Evolutionary conservation across 2,888 invertebrate genomes (phyloP), one percentile per base, ranked within the genome.

Genomic region (Ichneumoninae sp.): DNA sequence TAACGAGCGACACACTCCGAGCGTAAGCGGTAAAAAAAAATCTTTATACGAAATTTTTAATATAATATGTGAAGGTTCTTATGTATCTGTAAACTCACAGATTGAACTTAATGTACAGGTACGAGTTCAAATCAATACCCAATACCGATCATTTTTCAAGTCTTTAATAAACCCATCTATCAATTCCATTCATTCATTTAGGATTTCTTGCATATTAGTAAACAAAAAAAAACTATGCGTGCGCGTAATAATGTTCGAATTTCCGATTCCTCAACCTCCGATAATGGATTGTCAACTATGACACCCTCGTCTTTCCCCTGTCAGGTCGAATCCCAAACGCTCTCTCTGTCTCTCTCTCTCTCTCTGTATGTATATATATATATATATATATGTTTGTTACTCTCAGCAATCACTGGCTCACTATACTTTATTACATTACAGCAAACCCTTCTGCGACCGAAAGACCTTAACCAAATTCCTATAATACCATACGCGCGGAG

Each of bases 191-290:
- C 1, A 40, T 8, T 8, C 7, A 40, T 40, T 40, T 40, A 40
- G 40, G 8, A 10, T 19, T 40, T 40, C 40, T 40, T 40, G 40
- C 8, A 3, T 10, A 40, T 40, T 10, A 40, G 8, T 2, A 10
- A 10, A 7, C 8, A 40, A 7, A 40, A 40, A 44, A 69, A 10
- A 4, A 60, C 44, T 33, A 77, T 83, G 83, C 88, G 88, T 87
- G 88, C 81, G 88, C 87, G 86, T 36, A 36, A 36, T 90, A 90
- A 91, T 91, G 89, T 91, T 89, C 91, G 88, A 89, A 89, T 91
- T 91, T 89, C 74, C 84, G 50, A 79, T 83, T 30, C 26, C 69
- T 57, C 71, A 66, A 87, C 85, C 83, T 83, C 85, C 88, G 89
- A 91, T 91, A 90, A 91, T 90, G 86, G 88, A 77, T 85, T 76